These are phyloP conservation scores for Diuraphis noxia DNA, from an alignment of 1,140 invertebrate species.

Conservation along the genomic window DNA sequence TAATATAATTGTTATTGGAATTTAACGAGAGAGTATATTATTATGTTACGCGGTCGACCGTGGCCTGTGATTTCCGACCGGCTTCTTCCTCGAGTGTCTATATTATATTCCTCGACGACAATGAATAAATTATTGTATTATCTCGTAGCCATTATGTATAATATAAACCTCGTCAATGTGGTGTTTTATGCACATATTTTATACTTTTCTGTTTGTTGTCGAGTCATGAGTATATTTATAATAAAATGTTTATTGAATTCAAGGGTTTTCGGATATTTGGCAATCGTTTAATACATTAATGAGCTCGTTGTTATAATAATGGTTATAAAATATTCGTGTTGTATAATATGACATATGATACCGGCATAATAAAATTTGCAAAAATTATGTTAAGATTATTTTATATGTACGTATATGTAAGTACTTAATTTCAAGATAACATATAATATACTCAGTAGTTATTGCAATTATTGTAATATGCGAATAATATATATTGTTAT, in stretches of 20 bases:
- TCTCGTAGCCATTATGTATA: neutral
- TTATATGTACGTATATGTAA: neutral
- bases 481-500: neutral
- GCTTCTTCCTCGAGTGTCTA: neutral
- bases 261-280: neutral
- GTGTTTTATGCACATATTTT: neutral
- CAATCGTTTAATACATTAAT: neutral
- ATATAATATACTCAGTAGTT: neutral
- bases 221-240: neutral
- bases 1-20: neutral
- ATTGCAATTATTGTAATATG: no score
- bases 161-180: neutral
- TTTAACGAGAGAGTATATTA: neutral
- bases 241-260: neutral
- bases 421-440: neutral
- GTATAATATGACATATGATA: neutral
- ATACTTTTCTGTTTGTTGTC: neutral
- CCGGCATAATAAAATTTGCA: neutral
- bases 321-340: neutral
- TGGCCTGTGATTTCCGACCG: slow-evolving; percentile 2
- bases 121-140: neutral
- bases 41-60: neutral
- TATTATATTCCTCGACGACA: neutral
- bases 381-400: neutral
- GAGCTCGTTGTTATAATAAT: neutral